Percentiles rank a stretch among this genome's conserved stretches.
Conservation (phyloP, 2,888 invertebrate genomes). For the Agriopis leucophaearia region DNA sequence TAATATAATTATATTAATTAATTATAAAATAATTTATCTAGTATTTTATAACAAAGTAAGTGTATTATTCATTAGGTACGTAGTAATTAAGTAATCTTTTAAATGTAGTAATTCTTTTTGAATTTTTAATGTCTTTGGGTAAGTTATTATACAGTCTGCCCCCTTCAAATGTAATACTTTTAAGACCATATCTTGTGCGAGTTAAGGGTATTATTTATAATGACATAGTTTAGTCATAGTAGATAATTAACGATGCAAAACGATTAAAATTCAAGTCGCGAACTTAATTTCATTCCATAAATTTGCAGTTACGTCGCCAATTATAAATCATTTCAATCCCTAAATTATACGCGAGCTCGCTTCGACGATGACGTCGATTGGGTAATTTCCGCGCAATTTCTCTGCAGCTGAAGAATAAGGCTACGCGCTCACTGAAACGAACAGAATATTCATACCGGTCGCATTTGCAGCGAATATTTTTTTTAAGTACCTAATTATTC, state of each 20-base stretch:
- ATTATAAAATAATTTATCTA: no score
- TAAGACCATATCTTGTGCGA: no score
- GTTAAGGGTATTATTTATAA: not conserved
- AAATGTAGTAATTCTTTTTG: no score
- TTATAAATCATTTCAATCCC: conserved; percentile 30
- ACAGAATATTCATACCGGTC: not conserved
- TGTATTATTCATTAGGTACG: no score
- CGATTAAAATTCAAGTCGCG: conserved; percentile 20
- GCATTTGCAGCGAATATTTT: not conserved
- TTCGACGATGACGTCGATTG: conserved; percentile 34
- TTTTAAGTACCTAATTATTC: no score
- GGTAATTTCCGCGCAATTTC: conserved; percentile 44
- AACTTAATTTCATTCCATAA: conserved; percentile 18
- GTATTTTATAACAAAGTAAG: no score
- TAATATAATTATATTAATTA: no score
- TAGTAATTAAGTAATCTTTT: no score
- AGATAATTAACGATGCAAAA: not conserved
- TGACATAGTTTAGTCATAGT: not conserved
- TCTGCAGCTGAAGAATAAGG: conserved; percentile 20
- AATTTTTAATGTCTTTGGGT: no score
- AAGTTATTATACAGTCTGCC: no score
- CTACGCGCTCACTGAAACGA: not conserved
- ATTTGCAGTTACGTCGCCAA: conserved; percentile 25
- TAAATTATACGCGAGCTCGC: conserved; percentile 26
- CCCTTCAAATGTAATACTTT: no score